phyloP scores from a whole-genome alignment of 2,113 vertebrate species.

The Zonotrichia leucophrys region DNA sequence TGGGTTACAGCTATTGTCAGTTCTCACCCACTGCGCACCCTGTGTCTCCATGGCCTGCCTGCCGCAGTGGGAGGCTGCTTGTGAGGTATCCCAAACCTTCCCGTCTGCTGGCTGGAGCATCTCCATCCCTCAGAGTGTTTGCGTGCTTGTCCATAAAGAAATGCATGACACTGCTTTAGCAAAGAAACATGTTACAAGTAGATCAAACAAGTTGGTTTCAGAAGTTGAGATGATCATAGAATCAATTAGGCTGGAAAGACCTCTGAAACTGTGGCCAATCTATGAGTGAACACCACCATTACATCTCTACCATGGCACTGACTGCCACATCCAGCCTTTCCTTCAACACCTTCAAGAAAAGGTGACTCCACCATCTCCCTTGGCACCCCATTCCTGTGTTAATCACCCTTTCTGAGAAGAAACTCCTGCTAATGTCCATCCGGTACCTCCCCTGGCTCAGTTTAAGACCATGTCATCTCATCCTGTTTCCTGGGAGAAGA shows the following conservation, averaged over 20 bases:
- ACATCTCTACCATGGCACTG: neutral
- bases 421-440: neutral
- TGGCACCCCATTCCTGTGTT: neutral
- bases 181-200: neutral
- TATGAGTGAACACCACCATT: fast-evolving
- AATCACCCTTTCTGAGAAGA: too few relatives aligned
- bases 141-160: neutral
- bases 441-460: neutral
- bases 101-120: too few relatives aligned
- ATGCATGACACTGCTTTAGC: fast-evolving
- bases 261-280: neutral
- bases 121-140: fast-evolving
- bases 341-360: neutral
- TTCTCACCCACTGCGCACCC: fast-evolving
- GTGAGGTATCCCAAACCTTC: neutral
- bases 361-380: neutral
- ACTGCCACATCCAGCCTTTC: neutral
- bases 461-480: too few relatives aligned
- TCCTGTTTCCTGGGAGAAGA: neutral
- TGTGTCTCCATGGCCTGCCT: fast-evolving
- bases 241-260: neutral
- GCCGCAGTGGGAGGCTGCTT: neutral
- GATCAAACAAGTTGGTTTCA: neutral
- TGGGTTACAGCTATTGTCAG: fast-evolving
- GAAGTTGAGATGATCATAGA: neutral